A percentile compares a stretch with the other conserved stretches of the same genome.
Conservation (phyloP, 2,888 invertebrate genomes). For the Cantharis rustica region DNA sequence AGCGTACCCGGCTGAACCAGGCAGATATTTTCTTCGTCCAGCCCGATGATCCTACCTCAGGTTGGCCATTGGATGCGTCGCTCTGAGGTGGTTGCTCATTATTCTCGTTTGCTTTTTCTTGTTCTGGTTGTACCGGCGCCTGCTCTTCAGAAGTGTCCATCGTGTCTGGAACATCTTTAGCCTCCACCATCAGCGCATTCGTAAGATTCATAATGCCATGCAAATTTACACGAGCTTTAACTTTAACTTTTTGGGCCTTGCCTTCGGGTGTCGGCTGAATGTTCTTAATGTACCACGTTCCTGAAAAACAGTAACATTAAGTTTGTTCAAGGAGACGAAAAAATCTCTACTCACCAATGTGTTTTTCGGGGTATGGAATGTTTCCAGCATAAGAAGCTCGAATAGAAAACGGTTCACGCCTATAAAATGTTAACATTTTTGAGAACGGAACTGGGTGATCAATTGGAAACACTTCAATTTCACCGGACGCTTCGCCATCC, state of each 20-base stretch:
- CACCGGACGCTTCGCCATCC: slow-evolving; percentile 67
- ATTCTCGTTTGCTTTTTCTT: slow-evolving; percentile 40
- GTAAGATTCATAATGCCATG: slow-evolving; percentile 91
- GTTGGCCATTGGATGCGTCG: slow-evolving; percentile 43
- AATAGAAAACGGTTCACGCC: slow-evolving; percentile 85
- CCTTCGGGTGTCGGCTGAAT: slow-evolving; percentile 87
- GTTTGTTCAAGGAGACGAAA: neutral
- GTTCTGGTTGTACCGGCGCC: slow-evolving; percentile 43
- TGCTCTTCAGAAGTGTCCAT: slow-evolving; percentile 39
- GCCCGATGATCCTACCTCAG: slow-evolving; percentile 57
- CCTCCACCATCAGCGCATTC: slow-evolving; percentile 83
- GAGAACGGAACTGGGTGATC: slow-evolving; percentile 93
- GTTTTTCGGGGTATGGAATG: slow-evolving; percentile 76
- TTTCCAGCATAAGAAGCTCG: slow-evolving; percentile 80
- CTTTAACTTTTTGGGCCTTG: slow-evolving; percentile 92
- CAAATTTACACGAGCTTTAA: slow-evolving; percentile 92
- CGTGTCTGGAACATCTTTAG: slow-evolving; percentile 63
- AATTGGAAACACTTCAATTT: slow-evolving; percentile 89
- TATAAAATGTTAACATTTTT: slow-evolving; percentile 91
- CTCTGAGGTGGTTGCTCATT: slow-evolving; percentile 31
- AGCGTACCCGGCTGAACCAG: slow-evolving; percentile 60
- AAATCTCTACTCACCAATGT: slow-evolving; percentile 69
- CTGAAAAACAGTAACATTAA: slow-evolving; percentile 51
- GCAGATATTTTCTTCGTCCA: slow-evolving; percentile 58
- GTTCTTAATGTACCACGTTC: slow-evolving; percentile 78